Conservation (phyloP, 2,888 invertebrate species). For the Andrena dorsata region DNA sequence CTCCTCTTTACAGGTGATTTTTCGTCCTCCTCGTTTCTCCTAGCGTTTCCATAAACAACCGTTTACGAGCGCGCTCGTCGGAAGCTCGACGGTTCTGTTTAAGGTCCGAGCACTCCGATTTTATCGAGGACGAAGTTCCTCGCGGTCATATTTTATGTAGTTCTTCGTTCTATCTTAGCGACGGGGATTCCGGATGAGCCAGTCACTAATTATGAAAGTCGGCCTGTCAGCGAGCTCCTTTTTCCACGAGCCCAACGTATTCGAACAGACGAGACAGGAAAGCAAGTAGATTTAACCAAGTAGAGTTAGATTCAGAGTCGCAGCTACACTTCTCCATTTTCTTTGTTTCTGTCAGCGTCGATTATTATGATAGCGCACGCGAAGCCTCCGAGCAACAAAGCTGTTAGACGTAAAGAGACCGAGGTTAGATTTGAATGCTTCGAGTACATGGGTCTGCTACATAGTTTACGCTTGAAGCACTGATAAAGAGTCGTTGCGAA, state of each 20-base stretch:
- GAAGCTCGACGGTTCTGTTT: constrained; percentile 27
- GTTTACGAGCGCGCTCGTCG: constrained; percentile 44
- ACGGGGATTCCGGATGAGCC: constrained; percentile 12
- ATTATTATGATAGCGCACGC: not conserved
- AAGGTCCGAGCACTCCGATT: constrained; percentile 37
- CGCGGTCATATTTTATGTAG: constrained; percentile 44
- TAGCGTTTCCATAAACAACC: constrained; percentile 44
- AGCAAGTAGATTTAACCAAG: not conserved
- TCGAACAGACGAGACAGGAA: not conserved
- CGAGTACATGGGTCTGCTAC: too few relatives aligned
- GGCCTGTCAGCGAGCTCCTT: not conserved
- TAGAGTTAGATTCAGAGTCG: not conserved
- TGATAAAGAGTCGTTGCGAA: not conserved
- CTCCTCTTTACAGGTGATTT: constrained; percentile 15
- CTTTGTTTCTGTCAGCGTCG: not conserved
- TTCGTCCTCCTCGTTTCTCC: constrained; percentile 12
- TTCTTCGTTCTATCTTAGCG: constrained; percentile 4
- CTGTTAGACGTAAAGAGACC: not conserved
- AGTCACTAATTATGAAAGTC: constrained; percentile 18
- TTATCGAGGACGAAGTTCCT: constrained; percentile 40
- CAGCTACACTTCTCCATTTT: not conserved
- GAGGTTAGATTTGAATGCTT: too few relatives aligned
- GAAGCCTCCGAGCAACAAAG: not conserved
- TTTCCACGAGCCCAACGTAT: not conserved
- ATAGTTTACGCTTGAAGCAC: not conserved